phyloP scores from a whole-genome alignment of 2,797 vertebrate genomes.

The Spea hammondii region DNA sequence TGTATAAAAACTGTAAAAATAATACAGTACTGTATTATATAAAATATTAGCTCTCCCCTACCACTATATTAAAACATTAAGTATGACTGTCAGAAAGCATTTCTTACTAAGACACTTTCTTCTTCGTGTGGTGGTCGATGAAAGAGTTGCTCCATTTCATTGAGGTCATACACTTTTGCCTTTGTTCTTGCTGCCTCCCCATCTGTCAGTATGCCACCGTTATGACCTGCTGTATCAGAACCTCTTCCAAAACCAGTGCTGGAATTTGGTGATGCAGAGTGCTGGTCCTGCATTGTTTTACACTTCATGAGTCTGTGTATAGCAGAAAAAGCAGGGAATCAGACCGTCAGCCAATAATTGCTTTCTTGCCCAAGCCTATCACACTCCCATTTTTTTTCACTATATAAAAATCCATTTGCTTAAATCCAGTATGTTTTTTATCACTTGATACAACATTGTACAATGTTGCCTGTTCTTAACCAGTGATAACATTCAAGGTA shows the following conservation, averaged over 20 bases:
- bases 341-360: background rate
- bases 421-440: no score
- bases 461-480: no score
- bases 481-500: no score
- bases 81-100: no score
- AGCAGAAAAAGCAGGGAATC: slow-evolving; percentile 10
- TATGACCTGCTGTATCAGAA: slow-evolving; percentile 67
- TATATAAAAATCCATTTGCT: background rate
- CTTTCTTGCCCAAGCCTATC: background rate
- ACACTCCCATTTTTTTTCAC: background rate
- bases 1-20: no score
- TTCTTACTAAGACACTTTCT: no score
- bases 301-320: slow-evolving; percentile 85
- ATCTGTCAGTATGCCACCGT: slow-evolving; percentile 67
- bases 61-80: no score
- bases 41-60: no score
- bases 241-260: slow-evolving; percentile 63
- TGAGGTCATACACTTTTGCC: slow-evolving; percentile 75
- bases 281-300: slow-evolving; percentile 81
- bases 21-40: no score
- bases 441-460: no score
- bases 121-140: slow-evolving; percentile 57
- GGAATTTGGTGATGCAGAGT: slow-evolving; percentile 79
- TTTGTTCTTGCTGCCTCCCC: slow-evolving; percentile 66
- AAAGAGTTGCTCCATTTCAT: slow-evolving; percentile 87